These are phyloP conservation scores for Octomys mimax DNA, from an alignment of 2,797 vertebrate genomes.

Conservation along the genomic window DNA sequence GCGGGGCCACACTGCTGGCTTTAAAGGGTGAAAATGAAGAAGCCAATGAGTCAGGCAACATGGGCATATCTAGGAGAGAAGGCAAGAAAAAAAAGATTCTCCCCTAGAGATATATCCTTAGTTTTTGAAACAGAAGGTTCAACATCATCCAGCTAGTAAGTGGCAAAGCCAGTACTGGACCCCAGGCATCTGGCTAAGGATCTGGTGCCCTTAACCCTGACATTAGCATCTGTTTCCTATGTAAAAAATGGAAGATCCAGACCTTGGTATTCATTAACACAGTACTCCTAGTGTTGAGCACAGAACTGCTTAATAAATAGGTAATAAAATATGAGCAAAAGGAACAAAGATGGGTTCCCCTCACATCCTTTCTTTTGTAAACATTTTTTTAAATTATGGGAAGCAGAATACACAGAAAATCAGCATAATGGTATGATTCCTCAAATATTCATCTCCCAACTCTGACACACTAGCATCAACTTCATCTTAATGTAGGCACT, in stretches of 20 bases:
- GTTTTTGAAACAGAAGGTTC: conserved; percentile 1
- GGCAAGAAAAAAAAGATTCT: not conserved
- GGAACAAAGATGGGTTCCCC: not conserved
- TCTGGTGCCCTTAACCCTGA: not conserved
- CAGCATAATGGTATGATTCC: not conserved
- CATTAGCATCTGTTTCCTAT: not conserved
- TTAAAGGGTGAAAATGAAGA: not conserved
- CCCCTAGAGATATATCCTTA: not conserved
- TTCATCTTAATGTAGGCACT: not conserved
- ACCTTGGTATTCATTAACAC: not conserved
- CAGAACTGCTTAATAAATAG: not conserved
- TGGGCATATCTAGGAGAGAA: not conserved
- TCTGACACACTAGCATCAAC: not conserved
- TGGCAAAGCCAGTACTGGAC: not conserved
- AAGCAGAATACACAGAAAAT: conserved; percentile 32
- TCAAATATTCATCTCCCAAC: not conserved
- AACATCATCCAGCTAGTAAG: not conserved
- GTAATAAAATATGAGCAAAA: not conserved
- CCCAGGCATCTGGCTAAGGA: not conserved
- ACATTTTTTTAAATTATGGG: not conserved
- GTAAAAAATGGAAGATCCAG: not conserved
- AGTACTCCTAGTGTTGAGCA: not conserved
- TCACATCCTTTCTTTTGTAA: not conserved
- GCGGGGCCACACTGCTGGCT: not conserved
- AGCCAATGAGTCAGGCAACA: not conserved